These are phyloP conservation scores for Eristalis intricaria DNA, from an alignment of 2,888 invertebrate genomes.

Conservation along the genomic window DNA sequence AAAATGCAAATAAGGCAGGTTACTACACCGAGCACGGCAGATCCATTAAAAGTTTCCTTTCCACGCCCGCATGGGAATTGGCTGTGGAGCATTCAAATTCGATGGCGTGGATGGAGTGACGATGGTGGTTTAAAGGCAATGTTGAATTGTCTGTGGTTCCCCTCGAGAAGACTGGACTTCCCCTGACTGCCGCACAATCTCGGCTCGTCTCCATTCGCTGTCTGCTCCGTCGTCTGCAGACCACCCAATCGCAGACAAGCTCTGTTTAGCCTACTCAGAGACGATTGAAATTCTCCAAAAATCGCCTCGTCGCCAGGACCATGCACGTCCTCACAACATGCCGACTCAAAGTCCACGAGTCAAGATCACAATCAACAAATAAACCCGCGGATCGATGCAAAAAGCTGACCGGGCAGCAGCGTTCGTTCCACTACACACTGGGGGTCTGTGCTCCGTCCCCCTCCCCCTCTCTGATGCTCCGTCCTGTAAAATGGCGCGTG, in stretches of 20 bases:
- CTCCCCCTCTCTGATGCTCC: not conserved
- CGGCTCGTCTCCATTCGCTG: not conserved
- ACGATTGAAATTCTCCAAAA: not conserved
- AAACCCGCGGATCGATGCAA: not conserved
- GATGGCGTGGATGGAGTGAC: not conserved
- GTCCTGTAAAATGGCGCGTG: constrained; percentile 40
- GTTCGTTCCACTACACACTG: not conserved
- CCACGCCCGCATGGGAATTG: not conserved
- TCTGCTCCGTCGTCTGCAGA: not conserved
- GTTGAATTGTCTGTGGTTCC: too few species aligned
- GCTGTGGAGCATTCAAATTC: not conserved
- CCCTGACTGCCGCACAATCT: not conserved
- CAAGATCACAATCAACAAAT: not conserved
- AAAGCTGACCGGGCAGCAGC: not conserved
- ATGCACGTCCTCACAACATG: not conserved
- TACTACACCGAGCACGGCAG: not conserved
- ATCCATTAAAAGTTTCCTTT: not conserved
- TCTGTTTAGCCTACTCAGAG: not conserved
- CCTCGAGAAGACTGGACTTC: not conserved
- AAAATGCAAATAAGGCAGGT: not conserved
- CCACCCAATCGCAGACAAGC: not conserved
- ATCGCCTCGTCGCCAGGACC: not conserved
- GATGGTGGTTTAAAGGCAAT: not conserved
- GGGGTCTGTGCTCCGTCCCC: not conserved
- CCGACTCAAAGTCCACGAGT: not conserved